Evolutionary conservation across 2,888 invertebrate genomes (phyloP).

Genomic region (Diplolepis rosae): DNA sequence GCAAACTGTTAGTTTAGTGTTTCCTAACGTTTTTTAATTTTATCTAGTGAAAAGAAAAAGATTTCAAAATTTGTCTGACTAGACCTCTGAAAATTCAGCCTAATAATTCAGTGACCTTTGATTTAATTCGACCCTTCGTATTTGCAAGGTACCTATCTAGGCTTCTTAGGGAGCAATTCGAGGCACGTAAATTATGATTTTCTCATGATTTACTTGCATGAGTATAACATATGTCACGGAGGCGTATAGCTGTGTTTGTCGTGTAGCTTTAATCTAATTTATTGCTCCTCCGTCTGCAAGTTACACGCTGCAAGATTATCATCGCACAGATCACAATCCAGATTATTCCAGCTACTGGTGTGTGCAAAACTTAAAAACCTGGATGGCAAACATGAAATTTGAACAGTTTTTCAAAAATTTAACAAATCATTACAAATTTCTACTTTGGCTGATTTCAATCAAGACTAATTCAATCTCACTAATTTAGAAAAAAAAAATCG

Average conservation of each 20-base stretch:
- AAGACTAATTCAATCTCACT: too few species aligned
- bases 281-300: constrained; percentile 43
- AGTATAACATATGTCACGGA: constrained; percentile 51
- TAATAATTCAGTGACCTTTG: constrained; percentile 23
- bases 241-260: constrained; percentile 51
- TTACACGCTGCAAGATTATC: constrained; percentile 54
- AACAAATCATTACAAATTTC: too few species aligned
- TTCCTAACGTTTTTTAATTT: too few species aligned
- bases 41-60: too few species aligned
- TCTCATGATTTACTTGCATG: constrained; percentile 54
- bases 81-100: too few species aligned
- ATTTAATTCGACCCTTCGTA: neutral
- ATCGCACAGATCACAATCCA: constrained; percentile 42
- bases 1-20: too few species aligned
- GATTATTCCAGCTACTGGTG: neutral
- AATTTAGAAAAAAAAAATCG: too few species aligned
- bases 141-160: constrained; percentile 5
- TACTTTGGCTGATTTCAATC: too few species aligned
- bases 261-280: constrained; percentile 57
- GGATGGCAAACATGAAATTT: neutral
- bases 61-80: too few species aligned
- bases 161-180: constrained; percentile 31
- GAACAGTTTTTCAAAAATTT: too few species aligned
- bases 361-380: constrained; percentile 14
- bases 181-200: constrained; percentile 54